Evolutionary conservation across 2,113 vertebrate species (phyloP).

Genomic region (Physeter macrocephalus): DNA sequence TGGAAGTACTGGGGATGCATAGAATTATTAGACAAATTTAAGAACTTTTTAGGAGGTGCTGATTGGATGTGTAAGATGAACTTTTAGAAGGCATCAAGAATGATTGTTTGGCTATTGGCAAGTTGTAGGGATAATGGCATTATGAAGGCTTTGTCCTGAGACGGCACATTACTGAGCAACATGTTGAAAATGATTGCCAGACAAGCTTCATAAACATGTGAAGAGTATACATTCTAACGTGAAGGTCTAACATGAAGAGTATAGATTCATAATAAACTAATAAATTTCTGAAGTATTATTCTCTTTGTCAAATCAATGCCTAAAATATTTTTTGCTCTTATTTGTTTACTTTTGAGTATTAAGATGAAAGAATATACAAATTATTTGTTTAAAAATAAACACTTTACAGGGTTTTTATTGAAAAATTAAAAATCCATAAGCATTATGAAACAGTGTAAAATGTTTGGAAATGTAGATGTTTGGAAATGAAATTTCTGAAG

Average conservation of each 20-base stretch:
- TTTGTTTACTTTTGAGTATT: conserved; percentile 17
- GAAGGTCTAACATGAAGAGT: not conserved
- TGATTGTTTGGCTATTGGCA: not conserved
- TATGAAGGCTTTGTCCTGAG: not conserved
- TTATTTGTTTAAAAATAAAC: not conserved
- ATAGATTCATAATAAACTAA: not conserved
- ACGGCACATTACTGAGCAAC: not conserved
- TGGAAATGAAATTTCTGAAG: not conserved
- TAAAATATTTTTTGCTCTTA: not conserved
- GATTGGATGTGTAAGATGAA: not conserved
- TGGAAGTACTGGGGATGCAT: not conserved
- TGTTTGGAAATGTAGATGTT: not conserved
- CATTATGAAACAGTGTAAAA: not conserved
- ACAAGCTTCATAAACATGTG: not conserved
- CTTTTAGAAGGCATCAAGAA: not conserved
- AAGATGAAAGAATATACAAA: not conserved
- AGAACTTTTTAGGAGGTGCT: not conserved
- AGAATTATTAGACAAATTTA: not conserved
- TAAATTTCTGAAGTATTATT: not conserved
- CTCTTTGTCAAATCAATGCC: not conserved
- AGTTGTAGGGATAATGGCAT: not conserved
- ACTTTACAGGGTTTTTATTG: not conserved
- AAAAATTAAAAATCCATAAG: not conserved
- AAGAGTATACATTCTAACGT: not conserved
- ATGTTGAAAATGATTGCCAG: not conserved